Percentiles rank a stretch among this genome's conserved stretches.
These are phyloP conservation scores for Rhinolophus ferrumequinum DNA, from an alignment of 2,113 vertebrate species.

Conservation along the genomic window DNA sequence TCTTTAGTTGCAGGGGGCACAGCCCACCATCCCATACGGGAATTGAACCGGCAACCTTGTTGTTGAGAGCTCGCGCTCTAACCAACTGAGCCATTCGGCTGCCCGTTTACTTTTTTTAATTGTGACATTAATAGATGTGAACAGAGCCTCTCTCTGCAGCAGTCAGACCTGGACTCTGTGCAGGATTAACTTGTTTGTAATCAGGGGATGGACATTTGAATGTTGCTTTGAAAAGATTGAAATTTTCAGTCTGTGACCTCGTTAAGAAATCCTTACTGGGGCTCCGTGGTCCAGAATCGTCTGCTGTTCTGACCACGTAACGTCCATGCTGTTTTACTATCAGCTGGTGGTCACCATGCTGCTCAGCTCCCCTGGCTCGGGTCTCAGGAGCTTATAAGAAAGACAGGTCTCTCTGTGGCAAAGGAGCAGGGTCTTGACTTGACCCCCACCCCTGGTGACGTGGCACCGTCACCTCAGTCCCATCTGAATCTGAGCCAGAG, in stretches of 20 bases:
- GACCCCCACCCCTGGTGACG: not conserved
- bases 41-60: too few species aligned
- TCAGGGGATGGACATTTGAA: not conserved
- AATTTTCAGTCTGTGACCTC: not conserved
- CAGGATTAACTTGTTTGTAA: accelerated
- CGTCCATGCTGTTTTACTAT: accelerated
- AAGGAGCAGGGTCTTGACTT: not conserved
- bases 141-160: accelerated
- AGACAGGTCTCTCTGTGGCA: not conserved
- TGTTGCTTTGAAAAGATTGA: not conserved
- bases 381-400: not conserved
- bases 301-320: not conserved
- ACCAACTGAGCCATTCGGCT: too few species aligned
- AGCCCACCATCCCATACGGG: too few species aligned
- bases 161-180: not conserved
- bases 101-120: not conserved
- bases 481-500: not conserved
- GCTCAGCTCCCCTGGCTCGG: accelerated
- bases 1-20: too few species aligned
- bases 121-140: accelerated
- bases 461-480: accelerated
- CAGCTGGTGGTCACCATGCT: accelerated
- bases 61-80: too few species aligned
- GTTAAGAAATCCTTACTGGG: not conserved
- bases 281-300: not conserved